Evolutionary conservation across 2,797 vertebrate genomes (phyloP).

Genomic region (Basileuterus tristriatus): DNA sequence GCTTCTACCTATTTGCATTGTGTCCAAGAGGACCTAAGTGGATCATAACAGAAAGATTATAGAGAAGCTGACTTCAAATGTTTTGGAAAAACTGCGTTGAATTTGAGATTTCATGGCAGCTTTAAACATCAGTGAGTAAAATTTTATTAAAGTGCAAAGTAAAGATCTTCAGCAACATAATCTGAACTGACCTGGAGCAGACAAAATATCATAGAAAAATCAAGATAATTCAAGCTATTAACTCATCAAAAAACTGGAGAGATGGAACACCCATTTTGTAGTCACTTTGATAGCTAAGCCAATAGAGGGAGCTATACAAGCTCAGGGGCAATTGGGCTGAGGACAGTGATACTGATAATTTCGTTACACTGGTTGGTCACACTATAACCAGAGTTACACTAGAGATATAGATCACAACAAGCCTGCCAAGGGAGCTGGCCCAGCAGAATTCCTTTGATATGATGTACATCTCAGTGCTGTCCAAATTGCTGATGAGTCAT

Average conservation of each 20-base stretch:
- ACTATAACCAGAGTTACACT: background rate
- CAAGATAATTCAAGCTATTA: background rate
- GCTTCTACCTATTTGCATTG: background rate
- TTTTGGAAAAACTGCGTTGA: background rate
- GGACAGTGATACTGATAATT: background rate
- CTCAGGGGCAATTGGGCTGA: background rate
- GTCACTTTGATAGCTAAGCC: background rate
- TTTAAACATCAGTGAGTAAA: background rate
- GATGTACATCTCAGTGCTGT: constrained; percentile 16
- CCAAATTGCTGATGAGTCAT: background rate
- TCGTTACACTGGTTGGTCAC: constrained; percentile 39
- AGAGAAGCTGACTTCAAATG: background rate
- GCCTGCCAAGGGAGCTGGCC: constrained; percentile 42
- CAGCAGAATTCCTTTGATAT: constrained; percentile 65
- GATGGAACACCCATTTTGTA: background rate
- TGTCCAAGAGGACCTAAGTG: background rate
- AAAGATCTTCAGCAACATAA: background rate
- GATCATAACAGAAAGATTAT: background rate
- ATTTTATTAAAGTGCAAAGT: background rate
- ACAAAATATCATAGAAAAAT: background rate
- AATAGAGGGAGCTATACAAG: background rate
- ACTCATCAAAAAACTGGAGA: background rate
- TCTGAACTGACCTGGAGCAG: background rate
- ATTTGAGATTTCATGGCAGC: background rate
- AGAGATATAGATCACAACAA: constrained; percentile 35